Conservation (phyloP, 2,888 invertebrate species). For the Chymomyza caudatula region DNA sequence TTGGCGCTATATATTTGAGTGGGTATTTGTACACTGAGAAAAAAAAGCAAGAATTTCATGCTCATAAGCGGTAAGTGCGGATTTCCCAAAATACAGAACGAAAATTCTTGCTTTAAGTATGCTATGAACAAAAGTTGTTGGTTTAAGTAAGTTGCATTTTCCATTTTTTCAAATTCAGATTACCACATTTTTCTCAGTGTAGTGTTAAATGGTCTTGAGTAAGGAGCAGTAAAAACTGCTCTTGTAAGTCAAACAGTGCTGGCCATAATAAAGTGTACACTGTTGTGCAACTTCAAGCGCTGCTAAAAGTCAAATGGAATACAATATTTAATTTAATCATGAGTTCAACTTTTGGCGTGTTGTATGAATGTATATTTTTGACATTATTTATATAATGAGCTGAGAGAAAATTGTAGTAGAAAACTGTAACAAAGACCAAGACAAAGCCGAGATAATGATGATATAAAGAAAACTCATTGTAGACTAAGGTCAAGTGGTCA, state of each 20-base stretch:
- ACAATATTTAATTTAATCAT: constrained; percentile 1
- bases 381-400: constrained; percentile 50
- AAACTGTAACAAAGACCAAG: constrained; percentile 19
- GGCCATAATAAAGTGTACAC: constrained; percentile 6
- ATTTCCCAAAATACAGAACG: too few species aligned
- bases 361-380: constrained; percentile 4
- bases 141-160: too few species aligned
- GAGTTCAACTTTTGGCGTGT: too few species aligned
- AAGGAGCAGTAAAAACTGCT: background rate
- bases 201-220: background rate
- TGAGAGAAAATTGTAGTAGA: constrained; percentile 23
- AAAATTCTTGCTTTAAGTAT: too few species aligned
- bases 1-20: background rate
- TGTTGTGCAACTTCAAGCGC: background rate
- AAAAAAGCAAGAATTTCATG: too few species aligned
- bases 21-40: too few species aligned
- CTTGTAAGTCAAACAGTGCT: constrained; percentile 21
- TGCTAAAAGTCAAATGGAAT: background rate
- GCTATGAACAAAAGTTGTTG: too few species aligned
- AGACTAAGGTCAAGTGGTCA: constrained; percentile 54
- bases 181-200: too few species aligned
- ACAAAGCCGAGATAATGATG: background rate
- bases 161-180: too few species aligned
- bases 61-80: too few species aligned
- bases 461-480: constrained; percentile 19